Conservation (phyloP, 2,113 vertebrate genomes). For the Elachura formosa region DNA sequence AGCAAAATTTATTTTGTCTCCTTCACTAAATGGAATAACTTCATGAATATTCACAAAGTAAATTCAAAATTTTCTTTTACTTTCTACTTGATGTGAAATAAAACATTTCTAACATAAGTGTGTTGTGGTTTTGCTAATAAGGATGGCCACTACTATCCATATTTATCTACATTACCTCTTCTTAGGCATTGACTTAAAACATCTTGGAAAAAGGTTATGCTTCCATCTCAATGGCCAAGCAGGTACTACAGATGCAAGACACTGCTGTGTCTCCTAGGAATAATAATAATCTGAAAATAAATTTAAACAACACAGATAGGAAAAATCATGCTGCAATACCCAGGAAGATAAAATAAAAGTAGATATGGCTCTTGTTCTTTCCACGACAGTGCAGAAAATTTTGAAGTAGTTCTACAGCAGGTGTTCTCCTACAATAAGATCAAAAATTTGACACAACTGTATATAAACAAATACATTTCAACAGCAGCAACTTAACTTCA, state of each 20-base stretch:
- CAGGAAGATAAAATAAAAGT: not conserved
- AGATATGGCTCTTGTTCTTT: not conserved
- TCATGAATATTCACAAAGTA: not conserved
- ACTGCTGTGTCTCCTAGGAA: not conserved
- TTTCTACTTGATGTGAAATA: not conserved
- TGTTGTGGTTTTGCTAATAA: not conserved
- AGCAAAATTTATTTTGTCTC: not conserved
- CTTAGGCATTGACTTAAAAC: not conserved
- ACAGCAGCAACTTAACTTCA: not conserved
- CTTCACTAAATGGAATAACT: not conserved
- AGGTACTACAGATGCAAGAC: not conserved
- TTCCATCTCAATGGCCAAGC: not conserved
- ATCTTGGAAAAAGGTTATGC: not conserved
- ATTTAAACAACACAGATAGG: not conserved
- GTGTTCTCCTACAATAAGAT: not conserved
- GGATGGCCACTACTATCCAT: not conserved
- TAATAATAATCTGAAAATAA: not conserved
- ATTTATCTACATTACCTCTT: not conserved
- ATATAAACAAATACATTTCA: not conserved
- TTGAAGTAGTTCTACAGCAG: not conserved
- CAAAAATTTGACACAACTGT: not conserved
- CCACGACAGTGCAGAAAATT: not conserved
- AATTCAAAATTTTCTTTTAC: not conserved
- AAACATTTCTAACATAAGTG: not conserved
- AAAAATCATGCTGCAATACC: not conserved